Evolutionary conservation across 1,140 invertebrate species (phyloP).

Genomic region (Danaus melanippus): DNA sequence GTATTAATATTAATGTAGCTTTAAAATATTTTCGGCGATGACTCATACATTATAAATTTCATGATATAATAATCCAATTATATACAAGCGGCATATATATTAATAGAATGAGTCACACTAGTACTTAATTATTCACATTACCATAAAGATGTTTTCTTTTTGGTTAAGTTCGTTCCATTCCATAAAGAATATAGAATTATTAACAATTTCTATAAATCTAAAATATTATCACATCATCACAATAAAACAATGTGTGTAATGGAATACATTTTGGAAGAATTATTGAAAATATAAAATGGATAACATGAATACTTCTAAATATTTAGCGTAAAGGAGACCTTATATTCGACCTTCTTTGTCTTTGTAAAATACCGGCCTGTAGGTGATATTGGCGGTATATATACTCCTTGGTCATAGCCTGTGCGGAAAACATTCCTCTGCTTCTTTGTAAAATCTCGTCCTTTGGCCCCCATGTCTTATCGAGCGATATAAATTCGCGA

Average conservation of each 20-base stretch:
- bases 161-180: too few species aligned
- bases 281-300: too few species aligned
- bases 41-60: slow-evolving; percentile 51
- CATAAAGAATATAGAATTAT: too few species aligned
- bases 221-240: too few species aligned
- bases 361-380: slow-evolving; percentile 42
- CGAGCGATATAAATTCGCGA: slow-evolving; percentile 23
- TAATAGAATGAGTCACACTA: slow-evolving; percentile 18
- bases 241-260: too few species aligned
- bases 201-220: too few species aligned
- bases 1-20: slow-evolving; percentile 7
- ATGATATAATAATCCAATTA: slow-evolving; percentile 48
- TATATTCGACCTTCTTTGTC: slow-evolving; percentile 41
- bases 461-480: slow-evolving; percentile 46
- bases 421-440: slow-evolving; percentile 55
- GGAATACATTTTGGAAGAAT: too few species aligned
- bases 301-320: too few species aligned
- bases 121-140: too few species aligned
- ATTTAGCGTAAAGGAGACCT: slow-evolving; percentile 5
- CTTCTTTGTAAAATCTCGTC: slow-evolving; percentile 45
- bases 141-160: too few species aligned
- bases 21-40: slow-evolving; percentile 50
- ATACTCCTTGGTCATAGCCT: slow-evolving; percentile 65
- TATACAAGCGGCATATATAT: slow-evolving; percentile 12
- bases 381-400: slow-evolving; percentile 61